phyloP scores from a whole-genome alignment of 1,140 invertebrate species.

The Hyposmocoma kahamanoa region DNA sequence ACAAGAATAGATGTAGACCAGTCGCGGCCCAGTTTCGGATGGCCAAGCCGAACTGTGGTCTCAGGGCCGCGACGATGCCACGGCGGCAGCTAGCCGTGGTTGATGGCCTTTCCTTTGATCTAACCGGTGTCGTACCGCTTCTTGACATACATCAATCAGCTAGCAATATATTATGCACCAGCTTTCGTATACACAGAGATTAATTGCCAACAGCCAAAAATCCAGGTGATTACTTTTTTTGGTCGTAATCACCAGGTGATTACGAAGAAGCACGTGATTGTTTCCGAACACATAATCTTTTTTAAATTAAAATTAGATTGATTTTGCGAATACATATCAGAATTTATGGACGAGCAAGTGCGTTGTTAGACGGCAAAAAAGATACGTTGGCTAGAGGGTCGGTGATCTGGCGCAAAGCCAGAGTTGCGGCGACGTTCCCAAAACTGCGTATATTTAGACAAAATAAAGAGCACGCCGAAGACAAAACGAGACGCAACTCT shows the following conservation, averaged over 20 bases:
- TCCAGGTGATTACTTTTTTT: too few relatives aligned
- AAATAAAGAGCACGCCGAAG: conserved; percentile 71
- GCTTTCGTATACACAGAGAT: conserved; percentile 8
- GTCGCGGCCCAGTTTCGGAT: conserved; percentile 48
- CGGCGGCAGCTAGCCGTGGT: conserved; percentile 24
- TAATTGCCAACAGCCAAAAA: too few relatives aligned
- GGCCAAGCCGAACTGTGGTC: conserved; percentile 34
- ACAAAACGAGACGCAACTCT: conserved; percentile 71
- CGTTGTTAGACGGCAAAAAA: conserved; percentile 38
- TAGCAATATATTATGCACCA: conserved; percentile 14
- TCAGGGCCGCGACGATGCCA: conserved; percentile 21
- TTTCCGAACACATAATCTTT: too few relatives aligned
- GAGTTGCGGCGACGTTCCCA: conserved; percentile 65
- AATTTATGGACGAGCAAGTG: conserved; percentile 1
- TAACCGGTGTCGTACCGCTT: conserved; percentile 25
- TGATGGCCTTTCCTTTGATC: conserved; percentile 44
- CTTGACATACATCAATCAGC: conserved; percentile 17
- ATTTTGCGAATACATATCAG: too few relatives aligned
- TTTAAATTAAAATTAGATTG: too few relatives aligned
- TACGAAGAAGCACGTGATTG: too few relatives aligned
- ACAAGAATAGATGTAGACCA: conserved; percentile 53
- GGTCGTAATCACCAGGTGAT: too few relatives aligned
- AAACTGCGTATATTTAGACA: conserved; percentile 73
- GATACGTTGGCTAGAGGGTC: conserved; percentile 44
- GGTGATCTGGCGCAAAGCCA: conserved; percentile 49